A percentile compares a stretch with the other conserved stretches of the same genome.
Evolutionary conservation across 2,888 invertebrate species (phyloP).

Genomic region (Macropis europaea): DNA sequence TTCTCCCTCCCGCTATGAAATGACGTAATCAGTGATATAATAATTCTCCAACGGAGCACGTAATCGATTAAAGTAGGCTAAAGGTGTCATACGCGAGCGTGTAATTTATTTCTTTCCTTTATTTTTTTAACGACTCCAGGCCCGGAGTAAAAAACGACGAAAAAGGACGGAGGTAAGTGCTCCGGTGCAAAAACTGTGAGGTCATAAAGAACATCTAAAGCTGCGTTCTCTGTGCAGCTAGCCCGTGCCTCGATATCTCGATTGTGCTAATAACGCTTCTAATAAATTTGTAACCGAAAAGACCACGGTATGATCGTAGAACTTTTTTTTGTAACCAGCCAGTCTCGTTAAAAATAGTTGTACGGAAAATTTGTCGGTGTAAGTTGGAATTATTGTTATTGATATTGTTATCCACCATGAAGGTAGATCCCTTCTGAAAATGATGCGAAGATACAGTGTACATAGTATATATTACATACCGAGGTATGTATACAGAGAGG

Average conservation of each 20-base stretch:
- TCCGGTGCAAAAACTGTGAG: not conserved
- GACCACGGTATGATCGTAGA: too few relatives aligned
- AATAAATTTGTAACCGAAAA: conserved; percentile 5
- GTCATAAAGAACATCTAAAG: conserved; percentile 12
- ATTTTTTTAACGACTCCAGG: conserved; percentile 22
- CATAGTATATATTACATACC: too few relatives aligned
- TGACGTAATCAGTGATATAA: conserved; percentile 22
- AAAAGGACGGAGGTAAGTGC: conserved; percentile 22
- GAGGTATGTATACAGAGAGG: too few relatives aligned
- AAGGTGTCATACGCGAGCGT: conserved; percentile 13
- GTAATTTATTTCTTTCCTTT: conserved; percentile 34
- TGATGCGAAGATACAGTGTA: too few relatives aligned
- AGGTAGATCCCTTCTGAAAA: too few relatives aligned
- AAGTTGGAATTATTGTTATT: too few relatives aligned
- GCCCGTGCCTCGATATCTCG: not conserved
- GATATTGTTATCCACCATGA: too few relatives aligned
- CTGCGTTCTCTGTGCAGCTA: not conserved
- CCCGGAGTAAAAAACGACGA: conserved; percentile 2
- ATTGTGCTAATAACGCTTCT: not conserved
- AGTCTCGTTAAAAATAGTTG: too few relatives aligned
- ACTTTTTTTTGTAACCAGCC: too few relatives aligned
- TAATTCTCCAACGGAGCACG: conserved; percentile 32
- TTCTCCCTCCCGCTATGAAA: conserved; percentile 6
- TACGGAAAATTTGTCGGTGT: too few relatives aligned
- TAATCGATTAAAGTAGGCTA: conserved; percentile 39